A percentile compares a stretch with the other conserved stretches of the same genome.
Conservation (phyloP, 2,888 invertebrate species). For the Pristionchus maxplancki region DNA sequence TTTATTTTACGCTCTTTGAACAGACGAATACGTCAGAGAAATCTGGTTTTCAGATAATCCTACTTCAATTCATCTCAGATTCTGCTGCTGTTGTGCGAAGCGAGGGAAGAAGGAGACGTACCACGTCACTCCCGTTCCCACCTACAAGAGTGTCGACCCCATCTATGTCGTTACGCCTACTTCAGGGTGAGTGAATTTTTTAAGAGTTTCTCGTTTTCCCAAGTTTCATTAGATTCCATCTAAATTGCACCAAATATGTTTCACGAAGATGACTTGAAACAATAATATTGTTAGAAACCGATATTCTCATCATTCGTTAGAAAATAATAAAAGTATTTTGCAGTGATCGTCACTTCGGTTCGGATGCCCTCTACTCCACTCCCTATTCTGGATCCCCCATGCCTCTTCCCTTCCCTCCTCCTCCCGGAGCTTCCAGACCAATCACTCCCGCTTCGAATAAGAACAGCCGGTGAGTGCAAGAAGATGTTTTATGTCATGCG, state of each 20-base stretch:
- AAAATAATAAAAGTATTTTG: not conserved
- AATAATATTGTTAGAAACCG: too few relatives aligned
- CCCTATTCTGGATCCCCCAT: constrained; percentile 72
- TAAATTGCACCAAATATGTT: too few relatives aligned
- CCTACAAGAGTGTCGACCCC: constrained; percentile 75
- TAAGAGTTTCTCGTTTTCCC: too few relatives aligned
- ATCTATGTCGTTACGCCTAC: constrained; percentile 75
- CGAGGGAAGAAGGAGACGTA: constrained; percentile 67
- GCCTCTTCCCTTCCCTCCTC: constrained; percentile 56
- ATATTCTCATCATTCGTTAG: too few relatives aligned
- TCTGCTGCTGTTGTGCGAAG: constrained; percentile 64
- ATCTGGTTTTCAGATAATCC: too few relatives aligned
- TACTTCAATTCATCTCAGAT: constrained; percentile 55
- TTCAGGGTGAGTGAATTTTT: constrained; percentile 46
- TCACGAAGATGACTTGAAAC: too few relatives aligned
- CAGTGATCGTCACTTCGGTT: constrained; percentile 25
- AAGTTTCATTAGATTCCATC: too few relatives aligned
- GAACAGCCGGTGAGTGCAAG: not conserved
- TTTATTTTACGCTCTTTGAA: too few relatives aligned
- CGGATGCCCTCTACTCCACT: constrained; percentile 67
- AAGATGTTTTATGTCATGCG: not conserved
- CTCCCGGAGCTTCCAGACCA: constrained; percentile 48
- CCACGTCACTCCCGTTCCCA: constrained; percentile 72
- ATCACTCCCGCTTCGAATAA: constrained; percentile 48
- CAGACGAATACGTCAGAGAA: too few relatives aligned